Percentiles rank a stretch among this genome's conserved stretches.
phyloP scores from a whole-genome alignment of 2,888 invertebrate species.

The Carcina quercana region DNA sequence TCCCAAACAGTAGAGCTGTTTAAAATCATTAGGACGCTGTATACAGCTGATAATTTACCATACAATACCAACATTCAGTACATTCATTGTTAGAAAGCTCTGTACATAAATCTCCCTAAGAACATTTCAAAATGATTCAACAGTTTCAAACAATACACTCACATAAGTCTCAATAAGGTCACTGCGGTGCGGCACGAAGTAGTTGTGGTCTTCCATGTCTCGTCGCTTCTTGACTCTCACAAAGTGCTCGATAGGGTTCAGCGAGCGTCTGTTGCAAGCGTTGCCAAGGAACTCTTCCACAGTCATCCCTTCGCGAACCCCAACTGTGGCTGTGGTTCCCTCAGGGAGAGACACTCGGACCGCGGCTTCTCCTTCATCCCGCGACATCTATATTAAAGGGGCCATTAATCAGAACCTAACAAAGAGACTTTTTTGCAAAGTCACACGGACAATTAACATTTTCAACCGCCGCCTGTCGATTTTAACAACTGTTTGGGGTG shows the following conservation, averaged over 20 bases:
- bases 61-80: too few species aligned
- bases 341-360: conserved; percentile 94
- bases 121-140: background rate
- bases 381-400: conserved; percentile 78
- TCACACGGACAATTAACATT: background rate
- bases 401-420: background rate
- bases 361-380: conserved; percentile 90
- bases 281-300: conserved; percentile 96
- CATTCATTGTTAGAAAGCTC: too few species aligned
- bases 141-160: conserved; percentile 59
- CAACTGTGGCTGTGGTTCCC: conserved; percentile 86
- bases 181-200: conserved; percentile 95
- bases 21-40: too few species aligned
- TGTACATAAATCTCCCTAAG: too few species aligned
- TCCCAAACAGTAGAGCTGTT: too few species aligned
- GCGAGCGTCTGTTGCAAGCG: conserved; percentile 92
- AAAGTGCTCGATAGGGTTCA: conserved; percentile 96
- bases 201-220: conserved; percentile 97
- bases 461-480: background rate
- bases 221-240: conserved; percentile 94
- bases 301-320: conserved; percentile 93
- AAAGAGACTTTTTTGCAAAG: background rate
- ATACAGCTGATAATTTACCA: too few species aligned
- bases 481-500: background rate
- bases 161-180: conserved; percentile 97